Base-by-base conservation (phyloP, 1,140 invertebrate species). In the Pseudomyrmex pallidus region DNA sequence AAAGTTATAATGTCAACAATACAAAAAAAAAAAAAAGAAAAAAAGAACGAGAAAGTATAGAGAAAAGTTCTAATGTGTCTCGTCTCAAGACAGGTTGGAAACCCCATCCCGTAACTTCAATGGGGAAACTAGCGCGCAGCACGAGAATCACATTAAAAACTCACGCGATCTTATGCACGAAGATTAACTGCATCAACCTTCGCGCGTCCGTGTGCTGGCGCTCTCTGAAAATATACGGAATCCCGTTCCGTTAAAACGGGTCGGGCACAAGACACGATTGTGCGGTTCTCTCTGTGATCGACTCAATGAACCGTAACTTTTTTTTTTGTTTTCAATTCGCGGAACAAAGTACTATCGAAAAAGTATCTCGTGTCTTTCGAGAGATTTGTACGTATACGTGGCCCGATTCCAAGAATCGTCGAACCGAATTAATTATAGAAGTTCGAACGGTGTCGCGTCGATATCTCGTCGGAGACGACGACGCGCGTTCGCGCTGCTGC, bases 341-440 rank as follows among this genome's bases (percentile, higher is more conserved):
- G 35, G 68, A 70, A 63, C 22, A 61, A 74, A 87, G 48, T 17
- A 25, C 20, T 63, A 25, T 63, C 17, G 13, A 35, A 25, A 52
- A 54, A 15, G 80, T 76, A 57, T 87, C 83, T 68, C 66, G 13
- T 61, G 15, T 44, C 50, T 35, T 35, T 35, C 7, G n/a, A 35
- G 5, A 46, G 13, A 74, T 35, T 66, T 66, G 17, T 57, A 54
- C 25, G 50, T 9, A 50, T n/a, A 48, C 4, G 35, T 15, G 20
- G 52, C 64, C 64, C 54, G 76, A 66, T 74, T 57, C n/a, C 50
- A 20, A 20, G 46, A 76, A 52, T 88, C 64, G 66, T 57, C 76
- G 22, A 72, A 61, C 74, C 87, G 77, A 84, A 85, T 85, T 87
- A 84, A 84, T 70, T 61, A 35, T 7, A 85, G 56, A 76, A 76